These are phyloP conservation scores for Daboia siamensis DNA, from an alignment of 2,113 vertebrate genomes.

Conservation along the genomic window DNA sequence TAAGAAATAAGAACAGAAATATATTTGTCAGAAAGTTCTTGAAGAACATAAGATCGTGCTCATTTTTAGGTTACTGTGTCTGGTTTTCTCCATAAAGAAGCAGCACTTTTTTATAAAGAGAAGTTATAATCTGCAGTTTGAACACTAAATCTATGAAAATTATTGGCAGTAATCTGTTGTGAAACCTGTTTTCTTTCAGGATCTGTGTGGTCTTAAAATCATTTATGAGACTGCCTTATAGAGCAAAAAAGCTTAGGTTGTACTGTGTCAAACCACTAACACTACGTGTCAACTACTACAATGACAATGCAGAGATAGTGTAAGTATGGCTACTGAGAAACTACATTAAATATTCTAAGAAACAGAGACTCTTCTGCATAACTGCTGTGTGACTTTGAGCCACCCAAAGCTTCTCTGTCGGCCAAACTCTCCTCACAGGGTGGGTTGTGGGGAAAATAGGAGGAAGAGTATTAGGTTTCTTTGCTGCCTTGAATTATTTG, in stretches of 20 bases:
- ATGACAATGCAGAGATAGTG: constrained; percentile 74
- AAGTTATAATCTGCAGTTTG: neutral
- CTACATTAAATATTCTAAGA: neutral
- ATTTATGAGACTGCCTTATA: constrained; percentile 82
- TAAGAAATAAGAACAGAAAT: neutral
- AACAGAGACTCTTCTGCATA: neutral
- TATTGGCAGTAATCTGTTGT: neutral
- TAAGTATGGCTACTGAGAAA: constrained; percentile 62
- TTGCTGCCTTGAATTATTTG: neutral
- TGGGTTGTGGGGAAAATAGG: neutral
- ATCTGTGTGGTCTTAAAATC: constrained; percentile 68
- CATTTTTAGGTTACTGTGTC: neutral
- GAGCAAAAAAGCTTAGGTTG: constrained; percentile 80
- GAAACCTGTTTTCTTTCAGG: constrained; percentile 48
- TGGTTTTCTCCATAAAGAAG: neutral
- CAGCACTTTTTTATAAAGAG: neutral
- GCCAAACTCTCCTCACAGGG: neutral
- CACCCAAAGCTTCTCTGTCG: neutral
- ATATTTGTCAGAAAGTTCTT: neutral
- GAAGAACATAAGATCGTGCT: neutral
- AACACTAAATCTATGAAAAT: neutral
- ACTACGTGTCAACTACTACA: constrained; percentile 68
- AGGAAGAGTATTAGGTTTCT: neutral
- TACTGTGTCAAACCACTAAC: constrained; percentile 78
- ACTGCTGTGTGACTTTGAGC: neutral